Conservation (phyloP, 2,797 vertebrate species). For the Gymnodraco acuticeps region DNA sequence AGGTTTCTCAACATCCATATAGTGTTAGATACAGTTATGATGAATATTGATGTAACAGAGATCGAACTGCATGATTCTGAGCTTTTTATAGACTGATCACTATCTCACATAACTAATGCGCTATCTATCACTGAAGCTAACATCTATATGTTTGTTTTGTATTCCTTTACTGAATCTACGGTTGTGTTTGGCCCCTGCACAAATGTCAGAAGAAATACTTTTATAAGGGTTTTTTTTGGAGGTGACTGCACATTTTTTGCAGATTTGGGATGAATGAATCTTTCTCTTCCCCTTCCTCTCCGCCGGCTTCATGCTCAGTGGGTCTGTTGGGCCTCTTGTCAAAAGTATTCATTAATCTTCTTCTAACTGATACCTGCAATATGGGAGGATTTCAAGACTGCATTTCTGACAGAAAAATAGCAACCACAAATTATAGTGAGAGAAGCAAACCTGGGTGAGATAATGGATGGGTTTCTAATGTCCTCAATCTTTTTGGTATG, state of each 20-base stretch:
- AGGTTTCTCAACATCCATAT: too few relatives aligned
- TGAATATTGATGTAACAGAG: background rate
- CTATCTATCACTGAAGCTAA: constrained; percentile 10
- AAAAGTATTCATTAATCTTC: constrained; percentile 60
- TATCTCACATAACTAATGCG: constrained; percentile 6
- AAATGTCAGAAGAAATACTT: constrained; percentile 18
- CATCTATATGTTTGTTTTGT: constrained; percentile 18
- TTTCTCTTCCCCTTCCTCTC: constrained; percentile 25
- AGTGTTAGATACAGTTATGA: background rate
- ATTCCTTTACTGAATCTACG: constrained; percentile 6
- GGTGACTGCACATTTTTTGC: constrained; percentile 18
- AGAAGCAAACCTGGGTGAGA: constrained; percentile 21
- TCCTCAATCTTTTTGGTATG: constrained; percentile 27
- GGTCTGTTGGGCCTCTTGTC: constrained; percentile 48
- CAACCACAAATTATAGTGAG: constrained; percentile 12
- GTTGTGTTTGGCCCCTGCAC: background rate
- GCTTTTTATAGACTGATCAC: constrained; percentile 28
- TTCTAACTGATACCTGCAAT: constrained; percentile 51
- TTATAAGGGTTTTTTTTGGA: constrained; percentile 9
- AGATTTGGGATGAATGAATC: constrained; percentile 43
- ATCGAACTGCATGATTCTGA: constrained; percentile 1
- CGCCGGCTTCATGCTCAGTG: constrained; percentile 29
- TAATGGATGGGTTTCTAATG: constrained; percentile 31
- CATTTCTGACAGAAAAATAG: constrained; percentile 31
- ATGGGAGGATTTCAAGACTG: constrained; percentile 30